These are phyloP conservation scores for Norana najaformis DNA, from an alignment of 2,888 invertebrate species.

Conservation along the genomic window DNA sequence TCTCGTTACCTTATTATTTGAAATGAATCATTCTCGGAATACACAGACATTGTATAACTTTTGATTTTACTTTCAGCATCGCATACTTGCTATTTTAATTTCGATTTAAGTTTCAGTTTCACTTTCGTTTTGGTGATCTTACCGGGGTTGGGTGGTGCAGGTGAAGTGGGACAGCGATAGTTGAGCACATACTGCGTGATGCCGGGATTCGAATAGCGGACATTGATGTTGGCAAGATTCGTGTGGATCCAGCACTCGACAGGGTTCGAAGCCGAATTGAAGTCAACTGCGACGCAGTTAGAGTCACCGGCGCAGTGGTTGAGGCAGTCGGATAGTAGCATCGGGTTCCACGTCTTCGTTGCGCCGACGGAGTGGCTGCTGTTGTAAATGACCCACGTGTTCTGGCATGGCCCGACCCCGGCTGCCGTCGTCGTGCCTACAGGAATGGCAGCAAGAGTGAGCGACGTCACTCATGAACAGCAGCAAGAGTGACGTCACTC, in stretches of 20 bases:
- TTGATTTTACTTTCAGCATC: too few relatives aligned
- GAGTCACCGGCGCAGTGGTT: slow-evolving; percentile 9
- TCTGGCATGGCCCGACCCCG: background rate
- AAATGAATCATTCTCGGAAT: background rate
- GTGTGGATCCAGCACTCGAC: slow-evolving; percentile 23
- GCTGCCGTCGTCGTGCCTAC: too few relatives aligned
- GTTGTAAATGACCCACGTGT: slow-evolving; percentile 16
- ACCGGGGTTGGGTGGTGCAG: background rate
- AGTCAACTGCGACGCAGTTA: background rate
- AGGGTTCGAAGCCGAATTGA: slow-evolving; percentile 15
- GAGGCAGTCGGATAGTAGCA: background rate
- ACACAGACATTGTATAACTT: too few relatives aligned
- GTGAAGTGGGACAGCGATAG: background rate
- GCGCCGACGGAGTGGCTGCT: slow-evolving; percentile 2
- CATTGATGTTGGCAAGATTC: slow-evolving; percentile 3
- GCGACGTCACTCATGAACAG: background rate
- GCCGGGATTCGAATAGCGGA: background rate
- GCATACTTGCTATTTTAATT: background rate
- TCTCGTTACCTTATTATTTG: background rate
- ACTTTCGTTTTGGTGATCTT: background rate
- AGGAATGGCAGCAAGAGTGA: background rate
- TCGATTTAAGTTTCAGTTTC: background rate
- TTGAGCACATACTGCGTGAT: background rate
- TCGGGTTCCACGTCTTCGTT: slow-evolving; percentile 8
- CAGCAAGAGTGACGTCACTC: background rate